Base-by-base conservation (phyloP, 2,113 vertebrate species). In the Dromas ardeola region DNA sequence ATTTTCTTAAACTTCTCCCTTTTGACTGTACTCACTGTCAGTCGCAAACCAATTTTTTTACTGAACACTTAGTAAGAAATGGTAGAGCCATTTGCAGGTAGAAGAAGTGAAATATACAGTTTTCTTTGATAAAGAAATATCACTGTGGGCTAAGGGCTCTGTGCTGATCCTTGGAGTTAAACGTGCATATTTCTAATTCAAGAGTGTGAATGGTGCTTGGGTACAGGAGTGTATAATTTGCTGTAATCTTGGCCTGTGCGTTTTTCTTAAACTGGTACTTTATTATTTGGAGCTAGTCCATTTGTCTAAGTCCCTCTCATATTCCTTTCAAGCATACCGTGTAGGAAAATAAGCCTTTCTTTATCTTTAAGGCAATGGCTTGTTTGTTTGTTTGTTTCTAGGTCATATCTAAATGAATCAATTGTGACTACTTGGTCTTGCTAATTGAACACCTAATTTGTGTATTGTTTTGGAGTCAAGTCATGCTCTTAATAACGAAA, bases 401-500 rank as follows among this genome's bases (percentile, higher is more conserved):
- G 84, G 77, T 86, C 56, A 76, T 66, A 90, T n/a, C 63, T 45
- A 92, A 89, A 90, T 91, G 55, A 95, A 83, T 69, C 96, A 95
- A 85, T 86, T 93, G 38, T 66, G 71, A 62, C 91, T 91, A 72
- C 82, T 90, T 95, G 81, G 81, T 96, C 95, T 97, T 96, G 81
- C 67, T 95, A 81, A 81, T 55, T 97, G 95, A 92, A 87, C 81
- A 96, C 96, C 81, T 90, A 97, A 95, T 96, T 97, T 95, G 59
- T 56, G 56, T 42, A 85, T 62, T 93, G 43, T 90, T 84, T 82
- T 83, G 53, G 11, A 62, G 83, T 43, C 36, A 84, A 74, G 34
- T 59, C 1, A 19, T 93, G 69, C 17, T 50, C 42, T 67, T 86
- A 67, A 17, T 30, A 74, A 91, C 20, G 11, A 91, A 27, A 71